Base-by-base conservation (phyloP, 2,113 vertebrate genomes). In the Calidris pygmaea region DNA sequence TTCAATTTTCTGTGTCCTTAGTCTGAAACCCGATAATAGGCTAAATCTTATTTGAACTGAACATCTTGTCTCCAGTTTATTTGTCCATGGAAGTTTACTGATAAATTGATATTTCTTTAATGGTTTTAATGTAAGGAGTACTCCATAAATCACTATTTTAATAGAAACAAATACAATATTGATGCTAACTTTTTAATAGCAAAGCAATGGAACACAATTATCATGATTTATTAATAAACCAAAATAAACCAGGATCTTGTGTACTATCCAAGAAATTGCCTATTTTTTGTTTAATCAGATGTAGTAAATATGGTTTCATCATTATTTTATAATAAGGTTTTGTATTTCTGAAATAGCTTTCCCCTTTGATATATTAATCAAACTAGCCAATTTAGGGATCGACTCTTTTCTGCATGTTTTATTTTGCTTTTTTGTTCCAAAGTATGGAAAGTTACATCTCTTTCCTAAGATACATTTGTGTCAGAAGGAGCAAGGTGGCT, bases 41-140 rank as follows among this genome's bases (percentile, higher is more conserved):
- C 82, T 79, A 94, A 96, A 96, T 96, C 71, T 66, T 66, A 96
- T 96, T 97, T 94, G 89, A 81, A 70, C 84, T 60, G 71, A 96
- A 85, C 81, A 89, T 94, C 80, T 94, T 96, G 92, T 95, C 91
- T 95, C 93, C 90, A 94, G 85, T 96, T 96, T 93, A 93, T 90
- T 94, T 91, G 71, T 72, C 90, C 81, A 85, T 93, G 95, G 85
- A 82, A 76, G 58, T 85, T 96, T 89, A 89, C 93, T 90, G 91
- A 96, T 94, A 93, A 96, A 91, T 95, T 89, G 89, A 95, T 94
- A 63, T 83, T 96, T 91, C 71, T 94, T 45, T 91, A 96, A 87
- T 82, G 59, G 63, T 70, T 93, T 91, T 95, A 87, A 88, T 68
- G 81, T 76, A 94, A 92, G 34, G 43, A 74, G 32, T 59, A 67